Percentiles rank a stretch among this genome's conserved stretches.
These are phyloP conservation scores for Diabrotica undecimpunctata DNA, from an alignment of 1,140 invertebrate genomes.

Conservation along the genomic window DNA sequence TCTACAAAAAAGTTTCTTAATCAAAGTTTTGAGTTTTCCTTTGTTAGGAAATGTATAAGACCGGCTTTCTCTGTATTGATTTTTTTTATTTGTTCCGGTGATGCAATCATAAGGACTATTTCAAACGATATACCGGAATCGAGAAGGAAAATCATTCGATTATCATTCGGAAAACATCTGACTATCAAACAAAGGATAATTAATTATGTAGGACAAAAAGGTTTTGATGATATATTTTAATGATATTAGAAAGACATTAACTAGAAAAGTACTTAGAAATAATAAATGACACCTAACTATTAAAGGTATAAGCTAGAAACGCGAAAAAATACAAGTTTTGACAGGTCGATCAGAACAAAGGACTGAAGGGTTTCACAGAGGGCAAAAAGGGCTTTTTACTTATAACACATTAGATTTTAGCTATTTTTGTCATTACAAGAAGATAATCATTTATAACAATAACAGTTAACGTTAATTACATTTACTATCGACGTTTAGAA, in stretches of 20 bases:
- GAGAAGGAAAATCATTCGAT: neutral
- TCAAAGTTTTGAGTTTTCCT: no score
- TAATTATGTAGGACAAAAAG: neutral
- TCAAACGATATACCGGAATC: neutral
- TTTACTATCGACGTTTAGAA: no score
- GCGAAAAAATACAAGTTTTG: neutral
- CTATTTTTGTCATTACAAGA: no score
- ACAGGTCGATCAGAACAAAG: neutral
- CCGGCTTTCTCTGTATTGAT: neutral
- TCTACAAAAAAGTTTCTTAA: no score
- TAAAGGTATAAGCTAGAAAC: neutral
- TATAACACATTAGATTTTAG: no score
- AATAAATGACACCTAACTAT: no score
- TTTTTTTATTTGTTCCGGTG: neutral
- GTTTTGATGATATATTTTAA: neutral
- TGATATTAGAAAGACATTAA: neutral
- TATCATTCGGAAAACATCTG: constrained; percentile 2
- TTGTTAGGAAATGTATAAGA: neutral
- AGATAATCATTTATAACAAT: no score
- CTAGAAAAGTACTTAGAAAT: no score
- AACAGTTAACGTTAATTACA: no score
- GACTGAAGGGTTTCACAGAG: no score
- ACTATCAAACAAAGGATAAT: neutral
- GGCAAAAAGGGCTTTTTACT: no score
- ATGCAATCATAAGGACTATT: neutral